Base-by-base conservation (phyloP, 1,140 invertebrate species). In the Goniozus legneri region DNA sequence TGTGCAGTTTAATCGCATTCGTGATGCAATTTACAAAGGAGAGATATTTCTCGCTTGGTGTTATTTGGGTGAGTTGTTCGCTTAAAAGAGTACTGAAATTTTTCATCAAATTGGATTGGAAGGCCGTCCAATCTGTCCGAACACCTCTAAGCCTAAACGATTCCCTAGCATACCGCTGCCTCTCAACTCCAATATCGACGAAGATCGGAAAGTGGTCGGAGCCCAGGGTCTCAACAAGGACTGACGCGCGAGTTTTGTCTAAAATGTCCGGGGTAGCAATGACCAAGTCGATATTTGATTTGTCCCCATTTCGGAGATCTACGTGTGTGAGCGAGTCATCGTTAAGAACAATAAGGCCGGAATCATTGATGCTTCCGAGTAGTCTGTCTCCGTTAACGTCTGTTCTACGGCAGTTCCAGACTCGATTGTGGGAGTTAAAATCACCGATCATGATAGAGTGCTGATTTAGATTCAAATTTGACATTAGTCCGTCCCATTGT, bases 141-240 rank as follows among this genome's bases (percentile, higher is more conserved):
- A 43, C 21, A 16, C 44, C 21, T n/a, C 38, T 30, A n/a, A 52
- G 15, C 15, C 44, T 47, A 24, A 46, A 46, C n/a, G 32, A 34
- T 35, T 45, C 45, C 22, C 41, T 33, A n/a, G 12, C 18, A 37
- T 45, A 45, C 12, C 27, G 16, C 2, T 24, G 41, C 21, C 45
- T 33, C 19, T 6, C 10, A 35, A 10, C 14, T 13, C 30, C 3
- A n/a, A 53, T 20, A 14, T 39, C 13, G 4, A 52, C 35, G n/a
- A 22, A 19, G 19, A 54, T 37, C 8, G 40, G 40, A 31, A 15
- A 50, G 15, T 50, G 35, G 18, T 47, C 52, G 12, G 43, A 47
- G 14, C 42, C 43, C 32, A 4, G 4, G 8, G 32, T 33, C 7
- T 33, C 32, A 13, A 4, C n/a, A 33, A 4, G 3, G 4, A 33